Conservation (phyloP, 64 coral and sea anemone species). For the Porites australiensis region DNA sequence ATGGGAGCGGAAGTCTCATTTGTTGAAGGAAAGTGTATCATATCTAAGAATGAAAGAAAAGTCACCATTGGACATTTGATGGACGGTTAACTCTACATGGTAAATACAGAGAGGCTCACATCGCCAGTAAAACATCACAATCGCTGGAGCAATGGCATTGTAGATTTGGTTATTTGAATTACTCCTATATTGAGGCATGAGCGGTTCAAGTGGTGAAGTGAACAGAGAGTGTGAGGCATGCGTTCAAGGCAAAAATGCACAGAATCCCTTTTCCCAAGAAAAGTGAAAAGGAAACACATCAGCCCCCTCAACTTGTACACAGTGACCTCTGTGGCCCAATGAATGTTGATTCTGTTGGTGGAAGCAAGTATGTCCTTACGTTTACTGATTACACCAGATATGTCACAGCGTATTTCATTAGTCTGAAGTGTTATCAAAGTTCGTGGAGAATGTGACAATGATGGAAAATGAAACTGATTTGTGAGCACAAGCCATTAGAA, state of each 20-base stretch:
- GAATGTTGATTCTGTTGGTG: not conserved
- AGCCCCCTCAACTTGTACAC: not conserved
- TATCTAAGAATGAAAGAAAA: slow-evolving; percentile 8
- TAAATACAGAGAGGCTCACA: slow-evolving; percentile 4
- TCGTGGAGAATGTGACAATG: slow-evolving; percentile 39
- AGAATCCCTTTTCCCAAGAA: not conserved
- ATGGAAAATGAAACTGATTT: slow-evolving; percentile 27
- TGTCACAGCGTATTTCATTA: slow-evolving; percentile 8
- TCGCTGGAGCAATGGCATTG: too few species aligned
- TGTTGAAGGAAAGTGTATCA: not conserved
- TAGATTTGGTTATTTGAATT: slow-evolving; percentile 16
- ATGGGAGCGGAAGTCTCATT: slow-evolving; percentile 10
- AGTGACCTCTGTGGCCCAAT: slow-evolving; percentile 15
- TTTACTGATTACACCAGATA: slow-evolving; percentile 26
- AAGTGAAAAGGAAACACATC: not conserved
- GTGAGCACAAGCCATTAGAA: slow-evolving; percentile 19
- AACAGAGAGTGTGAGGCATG: slow-evolving; percentile 13
- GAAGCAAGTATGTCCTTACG: slow-evolving; percentile 36
- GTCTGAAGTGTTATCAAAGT: slow-evolving; percentile 36
- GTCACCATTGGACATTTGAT: slow-evolving; percentile 18
- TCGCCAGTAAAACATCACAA: not conserved
- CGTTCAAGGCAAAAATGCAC: slow-evolving; percentile 36
- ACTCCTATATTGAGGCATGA: slow-evolving; percentile 7
- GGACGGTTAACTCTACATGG: not conserved
- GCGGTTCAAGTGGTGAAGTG: not conserved